Evolutionary conservation across 2,888 invertebrate species (phyloP), one percentile per base, ranked within the genome.

Genomic region (Oscheius sp.): DNA sequence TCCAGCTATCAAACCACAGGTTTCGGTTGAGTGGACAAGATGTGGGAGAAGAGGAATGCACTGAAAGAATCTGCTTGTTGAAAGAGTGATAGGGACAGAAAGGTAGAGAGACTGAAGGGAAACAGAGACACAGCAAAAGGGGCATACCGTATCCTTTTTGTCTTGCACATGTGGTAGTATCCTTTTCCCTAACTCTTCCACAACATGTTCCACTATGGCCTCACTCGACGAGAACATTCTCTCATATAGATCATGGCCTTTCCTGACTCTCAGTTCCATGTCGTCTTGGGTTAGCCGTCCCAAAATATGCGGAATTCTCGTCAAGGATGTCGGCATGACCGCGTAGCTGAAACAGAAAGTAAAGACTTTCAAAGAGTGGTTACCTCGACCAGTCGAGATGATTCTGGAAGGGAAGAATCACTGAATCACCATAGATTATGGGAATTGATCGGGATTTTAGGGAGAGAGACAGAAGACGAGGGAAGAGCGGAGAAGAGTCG

Each of bases 361-460:
- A 2, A 21, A 9, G n/a, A 13, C 48, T 62, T 11, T 1, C n/a
- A 33, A 21, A 21, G 21, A 59, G 33, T 11, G 37, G 48, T 60
- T 55, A 76, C 76, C 63, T 74, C 53, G 70, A 53, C 76, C 76
- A 76, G 59, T 76, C 76, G 29, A 76, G 32, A 1, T 4, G 2
- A 21, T 74, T 63, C 11, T 50, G 51, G 42, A 76, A 65, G 10
- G 76, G 76, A 21, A 76, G 76, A 0, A 76, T 65, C n/a, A 48
- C 33, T 33, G 21, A 51, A 48, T 74, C 70, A 2, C 58, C 66
- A 37, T 58, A 48, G 32, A 76, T 74, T 37, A 76, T 65, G n/a
- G 76, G 76, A 63, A 76, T 68, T 7, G 66, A 11, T 2, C 71
- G 71, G 21, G 48, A 35, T 5, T 58, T 51, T 32, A 76, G 59